Conservation (phyloP, 2,113 vertebrate genomes). For the Heterotilapia buettikoferi region DNA sequence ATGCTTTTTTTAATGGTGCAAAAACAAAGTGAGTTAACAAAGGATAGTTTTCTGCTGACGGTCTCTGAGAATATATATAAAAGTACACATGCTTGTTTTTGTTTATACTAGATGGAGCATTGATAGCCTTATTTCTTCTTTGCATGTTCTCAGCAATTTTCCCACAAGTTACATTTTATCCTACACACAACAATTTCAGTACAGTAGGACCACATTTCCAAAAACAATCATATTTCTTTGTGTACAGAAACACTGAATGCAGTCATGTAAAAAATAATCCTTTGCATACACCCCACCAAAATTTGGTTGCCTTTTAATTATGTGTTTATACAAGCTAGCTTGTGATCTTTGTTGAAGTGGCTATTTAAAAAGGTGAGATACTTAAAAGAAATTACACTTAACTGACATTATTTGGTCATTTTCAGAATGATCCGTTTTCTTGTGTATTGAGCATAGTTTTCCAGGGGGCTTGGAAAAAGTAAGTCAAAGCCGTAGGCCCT, state of each 20-base stretch:
- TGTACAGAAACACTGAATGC: not conserved
- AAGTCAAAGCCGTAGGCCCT: not conserved
- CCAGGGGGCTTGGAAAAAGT: not conserved
- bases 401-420: not conserved
- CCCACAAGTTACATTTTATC: slow-evolving; percentile 30
- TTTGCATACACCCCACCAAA: not conserved
- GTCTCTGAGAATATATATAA: not conserved
- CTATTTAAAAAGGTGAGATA: not conserved
- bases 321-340: not conserved
- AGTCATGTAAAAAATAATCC: not conserved
- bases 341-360: not conserved
- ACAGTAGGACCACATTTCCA: not conserved
- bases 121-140: not conserved
- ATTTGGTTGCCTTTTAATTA: not conserved
- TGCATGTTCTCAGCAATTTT: slow-evolving; percentile 1
- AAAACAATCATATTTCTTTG: not conserved
- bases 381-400: not conserved
- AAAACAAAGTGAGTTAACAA: not conserved
- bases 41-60: not conserved
- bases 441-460: not conserved
- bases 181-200: not conserved
- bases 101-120: slow-evolving; percentile 15
- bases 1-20: not conserved
- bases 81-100: slow-evolving; percentile 11
- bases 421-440: not conserved